phyloP scores from a whole-genome alignment of 2,797 vertebrate genomes.

The Vireo griseus region DNA sequence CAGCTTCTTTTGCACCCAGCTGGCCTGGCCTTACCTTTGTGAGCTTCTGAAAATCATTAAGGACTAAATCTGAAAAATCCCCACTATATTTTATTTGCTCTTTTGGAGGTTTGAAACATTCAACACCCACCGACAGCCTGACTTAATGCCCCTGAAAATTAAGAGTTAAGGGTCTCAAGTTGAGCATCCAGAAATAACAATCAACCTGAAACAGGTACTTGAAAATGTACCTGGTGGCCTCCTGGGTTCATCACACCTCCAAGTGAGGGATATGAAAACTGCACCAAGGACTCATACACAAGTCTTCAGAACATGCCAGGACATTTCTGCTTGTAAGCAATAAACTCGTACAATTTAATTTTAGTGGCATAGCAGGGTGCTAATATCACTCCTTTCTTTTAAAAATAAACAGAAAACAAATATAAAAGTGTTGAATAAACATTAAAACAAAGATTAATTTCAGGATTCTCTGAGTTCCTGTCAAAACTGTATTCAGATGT shows the following conservation, averaged over 20 bases:
- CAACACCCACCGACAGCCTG: neutral
- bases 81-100: neutral
- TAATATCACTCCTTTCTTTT: slow-evolving; percentile 18
- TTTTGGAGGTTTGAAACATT: neutral
- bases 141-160: neutral
- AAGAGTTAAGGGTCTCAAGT: neutral
- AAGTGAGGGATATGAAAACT: neutral
- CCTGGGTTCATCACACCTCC: neutral
- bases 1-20: neutral
- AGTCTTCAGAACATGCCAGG: neutral
- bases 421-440: slow-evolving; percentile 59
- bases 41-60: neutral
- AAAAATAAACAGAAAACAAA: slow-evolving; percentile 48
- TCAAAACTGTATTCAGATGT: slow-evolving; percentile 63
- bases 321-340: neutral
- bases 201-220: neutral
- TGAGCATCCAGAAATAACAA: neutral
- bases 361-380: neutral
- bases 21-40: neutral
- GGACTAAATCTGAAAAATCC: neutral
- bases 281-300: neutral
- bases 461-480: slow-evolving; percentile 60
- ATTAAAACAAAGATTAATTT: slow-evolving; percentile 64
- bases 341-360: neutral
- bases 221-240: neutral